These are phyloP conservation scores for Nysson spinosus DNA, from an alignment of 2,888 invertebrate genomes.

Conservation along the genomic window DNA sequence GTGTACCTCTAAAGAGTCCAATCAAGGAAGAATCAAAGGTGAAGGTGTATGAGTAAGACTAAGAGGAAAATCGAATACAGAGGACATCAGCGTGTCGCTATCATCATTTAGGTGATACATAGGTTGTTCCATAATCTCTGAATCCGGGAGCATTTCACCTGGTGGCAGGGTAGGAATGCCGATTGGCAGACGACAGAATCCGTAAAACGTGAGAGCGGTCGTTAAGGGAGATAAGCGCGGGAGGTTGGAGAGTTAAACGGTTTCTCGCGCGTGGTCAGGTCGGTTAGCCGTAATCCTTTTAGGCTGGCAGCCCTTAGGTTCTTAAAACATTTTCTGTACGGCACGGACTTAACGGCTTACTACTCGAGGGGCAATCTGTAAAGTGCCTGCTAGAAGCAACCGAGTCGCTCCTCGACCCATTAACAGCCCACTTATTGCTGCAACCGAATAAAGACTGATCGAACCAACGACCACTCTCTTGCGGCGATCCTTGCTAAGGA, in stretches of 20 bases:
- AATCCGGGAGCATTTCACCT: conserved; percentile 10
- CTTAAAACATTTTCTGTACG: conserved; percentile 60
- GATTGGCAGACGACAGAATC: conserved; percentile 35
- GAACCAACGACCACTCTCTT: conserved; percentile 32
- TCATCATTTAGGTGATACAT: conserved; percentile 30
- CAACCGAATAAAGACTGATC: conserved; percentile 54
- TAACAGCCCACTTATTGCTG: conserved; percentile 51
- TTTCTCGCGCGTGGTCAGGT: conserved; percentile 42
- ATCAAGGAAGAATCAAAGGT: no score
- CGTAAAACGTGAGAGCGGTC: conserved; percentile 47
- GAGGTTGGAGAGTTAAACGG: conserved; percentile 41
- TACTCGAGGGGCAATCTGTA: conserved; percentile 58
- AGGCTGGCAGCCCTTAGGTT: conserved; percentile 48
- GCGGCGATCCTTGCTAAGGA: conserved; percentile 20
- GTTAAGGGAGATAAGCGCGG: conserved; percentile 46
- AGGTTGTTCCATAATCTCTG: conserved; percentile 24
- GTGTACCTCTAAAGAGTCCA: no score
- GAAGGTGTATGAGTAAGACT: no score
- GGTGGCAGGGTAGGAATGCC: not conserved
- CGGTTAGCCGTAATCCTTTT: conserved; percentile 54
- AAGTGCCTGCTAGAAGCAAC: conserved; percentile 54
- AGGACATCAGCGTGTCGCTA: not conserved
- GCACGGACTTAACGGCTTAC: conserved; percentile 57
- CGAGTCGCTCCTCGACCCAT: conserved; percentile 51
- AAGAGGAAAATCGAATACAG: not conserved